These are phyloP conservation scores for Drosophila pandora DNA, from an alignment of 1,140 invertebrate genomes.

Conservation along the genomic window DNA sequence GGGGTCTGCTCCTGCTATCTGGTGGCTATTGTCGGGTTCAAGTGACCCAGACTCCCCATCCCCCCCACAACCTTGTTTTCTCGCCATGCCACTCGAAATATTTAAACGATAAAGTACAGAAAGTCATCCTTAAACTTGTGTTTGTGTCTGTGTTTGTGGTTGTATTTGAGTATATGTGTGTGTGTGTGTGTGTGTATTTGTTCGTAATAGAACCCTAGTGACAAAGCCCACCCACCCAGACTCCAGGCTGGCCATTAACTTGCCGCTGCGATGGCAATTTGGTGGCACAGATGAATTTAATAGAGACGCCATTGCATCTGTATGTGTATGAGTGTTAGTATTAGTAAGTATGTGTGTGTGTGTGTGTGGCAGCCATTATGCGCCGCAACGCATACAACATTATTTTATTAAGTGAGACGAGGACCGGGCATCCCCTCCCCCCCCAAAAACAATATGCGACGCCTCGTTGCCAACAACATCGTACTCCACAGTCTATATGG, in stretches of 20 bases:
- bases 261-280: slow-evolving; percentile 54
- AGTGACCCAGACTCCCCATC: slow-evolving; percentile 10
- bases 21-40: slow-evolving; percentile 65
- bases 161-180: slow-evolving; percentile 11
- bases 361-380: slow-evolving; percentile 53
- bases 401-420: slow-evolving; percentile 74
- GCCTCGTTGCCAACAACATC: not conserved
- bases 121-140: slow-evolving; percentile 2
- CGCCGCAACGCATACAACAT: slow-evolving; percentile 68
- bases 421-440: not conserved
- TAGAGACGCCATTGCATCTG: slow-evolving; percentile 66
- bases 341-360: not conserved
- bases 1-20: not conserved
- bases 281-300: slow-evolving; percentile 69
- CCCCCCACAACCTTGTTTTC: not conserved
- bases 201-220: slow-evolving; percentile 75
- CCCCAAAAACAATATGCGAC: slow-evolving; percentile 54
- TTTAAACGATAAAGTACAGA: slow-evolving; percentile 72
- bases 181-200: slow-evolving; percentile 40
- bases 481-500: slow-evolving; percentile 2
- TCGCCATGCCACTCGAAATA: slow-evolving; percentile 63
- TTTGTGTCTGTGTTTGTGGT: slow-evolving; percentile 3
- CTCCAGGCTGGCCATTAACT: slow-evolving; percentile 65
- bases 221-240: slow-evolving; percentile 53
- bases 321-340: slow-evolving; percentile 3